Percentiles rank a stretch among this genome's conserved stretches.
phyloP scores from a whole-genome alignment of 92 coral and sea anemone genomes.

The Zoanthus gigantus region DNA sequence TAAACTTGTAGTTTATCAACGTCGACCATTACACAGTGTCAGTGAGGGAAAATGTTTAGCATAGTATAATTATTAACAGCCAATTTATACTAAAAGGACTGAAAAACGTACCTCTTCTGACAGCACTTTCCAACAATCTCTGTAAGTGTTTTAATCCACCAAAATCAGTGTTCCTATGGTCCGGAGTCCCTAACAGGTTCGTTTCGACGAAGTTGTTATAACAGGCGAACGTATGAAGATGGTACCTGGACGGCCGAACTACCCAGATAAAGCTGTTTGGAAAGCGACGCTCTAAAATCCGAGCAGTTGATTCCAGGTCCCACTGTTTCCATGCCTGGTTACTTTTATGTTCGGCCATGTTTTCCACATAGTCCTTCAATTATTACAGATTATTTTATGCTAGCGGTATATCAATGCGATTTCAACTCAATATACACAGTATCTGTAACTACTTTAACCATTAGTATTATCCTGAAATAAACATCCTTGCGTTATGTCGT shows the following conservation, averaged over 20 bases:
- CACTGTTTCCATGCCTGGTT: constrained; percentile 94
- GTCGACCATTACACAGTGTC: too few species aligned
- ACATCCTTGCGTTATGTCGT: too few species aligned
- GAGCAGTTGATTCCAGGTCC: constrained; percentile 94
- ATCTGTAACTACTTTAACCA: too few species aligned
- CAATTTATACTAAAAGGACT: too few species aligned
- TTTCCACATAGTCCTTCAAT: constrained; percentile 87
- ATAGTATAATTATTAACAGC: too few species aligned
- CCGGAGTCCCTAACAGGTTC: constrained; percentile 90
- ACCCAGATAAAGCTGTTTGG: constrained; percentile 97
- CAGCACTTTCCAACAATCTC: constrained; percentile 76
- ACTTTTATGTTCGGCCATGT: constrained; percentile 80
- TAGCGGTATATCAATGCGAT: not conserved
- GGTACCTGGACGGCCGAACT: constrained; percentile 86
- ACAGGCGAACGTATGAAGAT: constrained; percentile 87
- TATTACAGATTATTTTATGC: not conserved
- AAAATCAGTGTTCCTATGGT: constrained; percentile 84
- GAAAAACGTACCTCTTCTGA: constrained; percentile 62
- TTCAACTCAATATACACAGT: not conserved
- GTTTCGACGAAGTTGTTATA: constrained; percentile 91
- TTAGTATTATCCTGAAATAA: too few species aligned
- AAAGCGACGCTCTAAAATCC: constrained; percentile 77
- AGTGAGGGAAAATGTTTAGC: too few species aligned
- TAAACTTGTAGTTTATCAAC: too few species aligned
- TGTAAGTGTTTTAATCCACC: constrained; percentile 82